Evolutionary conservation across 2,113 vertebrate species (phyloP).

Genomic region (Candoia aspera): DNA sequence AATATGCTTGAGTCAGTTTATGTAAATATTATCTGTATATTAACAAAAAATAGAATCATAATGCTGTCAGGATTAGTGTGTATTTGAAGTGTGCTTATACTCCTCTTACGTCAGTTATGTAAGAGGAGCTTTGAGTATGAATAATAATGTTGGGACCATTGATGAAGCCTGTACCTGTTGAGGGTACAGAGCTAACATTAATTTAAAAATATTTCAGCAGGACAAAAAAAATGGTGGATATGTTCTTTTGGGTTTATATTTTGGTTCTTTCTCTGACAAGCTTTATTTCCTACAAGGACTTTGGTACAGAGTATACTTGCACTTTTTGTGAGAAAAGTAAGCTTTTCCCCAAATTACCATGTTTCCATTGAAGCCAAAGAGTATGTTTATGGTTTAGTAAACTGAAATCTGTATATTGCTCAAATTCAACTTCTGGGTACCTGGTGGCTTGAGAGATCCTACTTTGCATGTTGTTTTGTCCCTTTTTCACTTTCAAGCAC

Average conservation of each 20-base stretch:
- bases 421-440: slow-evolving; percentile 1
- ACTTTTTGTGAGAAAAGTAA: neutral
- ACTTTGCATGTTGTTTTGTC: slow-evolving; percentile 70
- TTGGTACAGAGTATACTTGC: neutral
- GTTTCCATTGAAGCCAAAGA: neutral
- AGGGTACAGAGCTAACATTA: neutral
- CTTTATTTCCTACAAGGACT: neutral
- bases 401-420: slow-evolving; percentile 8
- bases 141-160: neutral
- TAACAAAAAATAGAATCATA: slow-evolving; percentile 23
- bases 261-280: slow-evolving; percentile 1
- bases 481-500: slow-evolving; percentile 55
- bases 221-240: slow-evolving; percentile 2
- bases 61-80: neutral
- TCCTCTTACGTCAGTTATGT: neutral
- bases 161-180: neutral
- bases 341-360: neutral
- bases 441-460: slow-evolving; percentile 48
- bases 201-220: neutral
- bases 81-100: neutral
- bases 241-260: neutral
- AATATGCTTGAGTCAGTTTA: slow-evolving; percentile 18
- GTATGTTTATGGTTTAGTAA: neutral
- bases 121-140: slow-evolving; percentile 1
- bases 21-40: neutral